Base-by-base conservation (phyloP, 1,140 invertebrate genomes). In the Zaprionus davidi region DNA sequence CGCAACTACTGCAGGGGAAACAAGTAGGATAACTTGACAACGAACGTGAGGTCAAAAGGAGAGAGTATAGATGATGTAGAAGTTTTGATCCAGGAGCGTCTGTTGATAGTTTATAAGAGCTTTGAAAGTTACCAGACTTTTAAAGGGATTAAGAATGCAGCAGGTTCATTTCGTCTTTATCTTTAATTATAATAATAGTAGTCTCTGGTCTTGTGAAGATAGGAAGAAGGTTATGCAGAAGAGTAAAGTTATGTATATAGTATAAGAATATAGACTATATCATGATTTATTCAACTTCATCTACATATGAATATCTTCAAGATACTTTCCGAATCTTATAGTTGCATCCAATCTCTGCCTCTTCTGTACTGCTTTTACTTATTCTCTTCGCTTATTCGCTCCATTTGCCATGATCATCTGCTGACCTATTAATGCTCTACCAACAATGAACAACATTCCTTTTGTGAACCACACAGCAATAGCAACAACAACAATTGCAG, bases 391-490 rank as follows among this genome's bases (percentile, higher is more conserved):
- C n/a, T 51, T 64, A 11, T 62, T 31, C 53, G 59, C 58, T 64
- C 59, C 67, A 75, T 71, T 75, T 71, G 11, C 15, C 5, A 15
- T 46, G 58, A 41, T 71, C 67, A 75, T 46, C 72, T 75, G 74
- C 62, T 71, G 57, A 62, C 24, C 69, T 59, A 55, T 41, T 71
- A 65, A 60, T 75, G 28, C 82, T 71, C 67, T 70, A 7, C 4
- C 9, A 55, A 81, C 75, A 85, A 84, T 67, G 34, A 56, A 51
- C 13, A 11, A 1, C 65, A 60, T 76, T 67, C 36, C 26, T 49
- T 57, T 87, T 88, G 78, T 78, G n/a, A 59, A 38, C 56, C 58
- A 44, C 58, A 49, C 22, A 81, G 36, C 58, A 46, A n/a, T 12
- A 26, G 7, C n/a, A 62, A 22, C 46, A 60, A 22, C 11, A 13